phyloP scores from a whole-genome alignment of 2,797 vertebrate genomes.

The Artibeus jamaicensis region DNA sequence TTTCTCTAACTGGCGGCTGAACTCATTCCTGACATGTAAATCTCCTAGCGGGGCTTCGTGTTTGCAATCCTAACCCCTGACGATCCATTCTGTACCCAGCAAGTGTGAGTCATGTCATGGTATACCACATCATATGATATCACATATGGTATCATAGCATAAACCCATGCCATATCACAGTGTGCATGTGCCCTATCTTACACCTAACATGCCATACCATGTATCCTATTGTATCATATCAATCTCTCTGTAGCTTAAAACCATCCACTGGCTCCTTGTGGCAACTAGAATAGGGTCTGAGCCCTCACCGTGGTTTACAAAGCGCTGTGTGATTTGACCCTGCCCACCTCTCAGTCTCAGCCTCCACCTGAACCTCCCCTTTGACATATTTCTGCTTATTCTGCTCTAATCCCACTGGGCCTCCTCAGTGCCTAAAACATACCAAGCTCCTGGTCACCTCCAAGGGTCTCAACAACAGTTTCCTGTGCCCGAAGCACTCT shows the following conservation, averaged over 20 bases:
- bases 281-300: too few species aligned
- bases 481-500: too few species aligned
- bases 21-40: not conserved
- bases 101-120: fast-evolving
- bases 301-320: fast-evolving
- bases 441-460: not conserved
- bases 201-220: fast-evolving
- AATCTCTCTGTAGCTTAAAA: not conserved
- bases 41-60: not conserved
- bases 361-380: not conserved
- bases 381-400: not conserved
- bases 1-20: not conserved
- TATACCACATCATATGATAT: fast-evolving
- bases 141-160: fast-evolving
- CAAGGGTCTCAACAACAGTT: fast-evolving
- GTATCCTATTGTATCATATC: too few species aligned
- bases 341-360: not conserved
- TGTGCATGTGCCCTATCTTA: fast-evolving
- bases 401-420: not conserved
- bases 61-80: not conserved
- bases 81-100: not conserved
- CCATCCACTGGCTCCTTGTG: not conserved
- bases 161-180: fast-evolving
- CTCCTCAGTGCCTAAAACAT: not conserved
- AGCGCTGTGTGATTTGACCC: not conserved